phyloP scores from a whole-genome alignment of 2,797 vertebrate genomes.

The Threskiornis aethiopicus region DNA sequence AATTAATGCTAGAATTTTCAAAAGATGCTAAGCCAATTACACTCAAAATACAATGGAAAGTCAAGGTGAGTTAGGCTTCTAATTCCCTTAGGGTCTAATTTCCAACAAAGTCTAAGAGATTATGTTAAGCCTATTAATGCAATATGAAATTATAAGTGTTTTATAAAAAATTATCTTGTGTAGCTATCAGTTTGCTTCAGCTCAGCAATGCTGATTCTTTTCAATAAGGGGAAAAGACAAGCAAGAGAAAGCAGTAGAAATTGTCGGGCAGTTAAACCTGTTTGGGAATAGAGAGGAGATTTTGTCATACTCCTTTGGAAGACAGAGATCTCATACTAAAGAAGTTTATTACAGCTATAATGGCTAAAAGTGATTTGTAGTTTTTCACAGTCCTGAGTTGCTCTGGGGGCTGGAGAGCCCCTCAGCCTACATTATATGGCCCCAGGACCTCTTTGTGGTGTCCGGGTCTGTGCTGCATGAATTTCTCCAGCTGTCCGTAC shows the following conservation, averaged over 20 bases:
- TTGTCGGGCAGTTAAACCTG: not conserved
- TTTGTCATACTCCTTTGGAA: not conserved
- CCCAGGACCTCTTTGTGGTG: not conserved
- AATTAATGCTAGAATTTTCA: constrained; percentile 47
- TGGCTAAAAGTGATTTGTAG: not conserved
- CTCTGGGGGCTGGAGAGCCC: not conserved
- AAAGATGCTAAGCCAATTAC: constrained; percentile 55
- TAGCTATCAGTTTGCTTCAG: constrained; percentile 34
- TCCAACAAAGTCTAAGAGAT: constrained; percentile 48
- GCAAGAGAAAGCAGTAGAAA: not conserved
- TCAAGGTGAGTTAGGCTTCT: constrained; percentile 61
- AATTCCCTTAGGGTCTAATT: constrained; percentile 54
- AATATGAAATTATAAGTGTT: constrained; percentile 45
- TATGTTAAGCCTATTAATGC: constrained; percentile 47
- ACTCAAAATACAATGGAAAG: constrained; percentile 47
- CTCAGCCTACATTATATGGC: fast-evolving
- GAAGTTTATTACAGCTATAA: not conserved
- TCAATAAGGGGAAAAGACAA: not conserved
- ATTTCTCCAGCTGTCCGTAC: not conserved
- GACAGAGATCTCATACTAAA: not conserved
- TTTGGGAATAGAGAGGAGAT: not conserved
- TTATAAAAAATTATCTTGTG: constrained; percentile 29
- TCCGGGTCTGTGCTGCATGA: not conserved
- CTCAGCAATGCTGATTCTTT: not conserved
- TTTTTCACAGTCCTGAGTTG: not conserved